Evolutionary conservation across 2,113 vertebrate genomes (phyloP).

Genomic region (Scartelaos histophorus): DNA sequence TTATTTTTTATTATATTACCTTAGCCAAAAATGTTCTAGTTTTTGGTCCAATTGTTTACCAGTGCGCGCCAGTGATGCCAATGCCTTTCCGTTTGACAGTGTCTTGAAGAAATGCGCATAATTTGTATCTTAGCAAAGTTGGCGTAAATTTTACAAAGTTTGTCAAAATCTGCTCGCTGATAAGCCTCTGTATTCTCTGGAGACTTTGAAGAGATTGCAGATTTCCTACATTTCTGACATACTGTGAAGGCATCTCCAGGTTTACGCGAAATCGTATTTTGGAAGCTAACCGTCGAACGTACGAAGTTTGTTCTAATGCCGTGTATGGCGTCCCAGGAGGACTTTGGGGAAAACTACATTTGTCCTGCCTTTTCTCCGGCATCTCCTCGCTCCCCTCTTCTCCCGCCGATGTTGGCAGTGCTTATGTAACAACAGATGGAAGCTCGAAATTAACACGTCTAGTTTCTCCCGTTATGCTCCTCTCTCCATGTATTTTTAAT

Average conservation of each 20-base stretch:
- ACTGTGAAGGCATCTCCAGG: slow-evolving; percentile 46
- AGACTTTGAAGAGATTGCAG: slow-evolving; percentile 19
- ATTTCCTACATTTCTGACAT: slow-evolving; percentile 10
- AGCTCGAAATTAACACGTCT: slow-evolving; percentile 99
- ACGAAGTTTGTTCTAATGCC: slow-evolving; percentile 38
- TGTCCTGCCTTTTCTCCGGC: slow-evolving; percentile 35
- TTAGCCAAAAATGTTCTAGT: not conserved
- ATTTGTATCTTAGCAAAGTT: not conserved
- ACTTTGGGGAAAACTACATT: slow-evolving; percentile 49
- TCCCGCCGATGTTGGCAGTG: slow-evolving; percentile 92
- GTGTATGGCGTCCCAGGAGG: slow-evolving; percentile 45
- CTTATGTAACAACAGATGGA: slow-evolving; percentile 99
- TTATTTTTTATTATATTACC: not conserved
- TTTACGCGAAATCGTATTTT: slow-evolving; percentile 41
- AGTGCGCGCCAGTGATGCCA: not conserved
- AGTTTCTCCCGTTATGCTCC: slow-evolving; percentile 90
- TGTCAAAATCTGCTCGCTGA: not conserved
- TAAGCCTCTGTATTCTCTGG: slow-evolving; percentile 32
- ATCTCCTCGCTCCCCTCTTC: slow-evolving; percentile 42
- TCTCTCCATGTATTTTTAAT: slow-evolving; percentile 93
- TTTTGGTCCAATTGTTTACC: not conserved
- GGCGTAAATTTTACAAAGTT: not conserved
- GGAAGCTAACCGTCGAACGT: slow-evolving; percentile 32
- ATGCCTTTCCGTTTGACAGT: not conserved
- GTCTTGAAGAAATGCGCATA: not conserved